Base-by-base conservation (phyloP, 2,113 vertebrate genomes). In the Menura novaehollandiae region DNA sequence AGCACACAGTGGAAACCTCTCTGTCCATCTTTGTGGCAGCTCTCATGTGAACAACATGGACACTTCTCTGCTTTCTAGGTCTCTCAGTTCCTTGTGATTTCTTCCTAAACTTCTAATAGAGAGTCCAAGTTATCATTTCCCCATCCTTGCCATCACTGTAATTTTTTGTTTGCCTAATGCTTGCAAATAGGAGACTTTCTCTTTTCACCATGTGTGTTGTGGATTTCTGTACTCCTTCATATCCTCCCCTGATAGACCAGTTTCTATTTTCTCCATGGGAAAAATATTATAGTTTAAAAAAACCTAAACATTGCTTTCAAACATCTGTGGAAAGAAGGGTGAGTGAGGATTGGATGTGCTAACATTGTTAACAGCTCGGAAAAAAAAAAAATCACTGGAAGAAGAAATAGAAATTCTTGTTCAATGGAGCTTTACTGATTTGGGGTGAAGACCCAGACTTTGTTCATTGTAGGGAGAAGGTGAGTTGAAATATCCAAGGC, bases 381-480 rank as follows among this genome's bases (percentile, higher is more conserved):
- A 91, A 91, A 62, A 58, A 91, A 85, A 73, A 33, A 39, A 0
- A 13, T 71, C 37, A 33, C 14, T 83, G 55, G 63, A 91, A 94
- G n/a, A 37, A 74, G 68, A 72, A 94, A 81, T 64, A 78, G 39
- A 89, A 77, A 56, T 39, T 46, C 35, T 32, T 93, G 85, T 72
- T 86, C 73, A 93, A 32, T 86, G 88, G 91, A 96, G 76, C 86
- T 96, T 94, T 94, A 66, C 41, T 94, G 85, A 88, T 94, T 84
- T 93, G 73, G 52, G 59, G 32, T 92, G 86, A 93, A 90, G 88
- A 94, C 95, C 15, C 37, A 80, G 75, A 85, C 69, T 90, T 87
- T 91, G 46, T 55, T 93, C 68, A 32, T 53, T 62, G 53, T 43
- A 85, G 37, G 51, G 62, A 82, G 76, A 89, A 94, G 93, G 83